These are phyloP conservation scores for Lepidurus apus DNA, from an alignment of 1,140 invertebrate species.

Conservation along the genomic window DNA sequence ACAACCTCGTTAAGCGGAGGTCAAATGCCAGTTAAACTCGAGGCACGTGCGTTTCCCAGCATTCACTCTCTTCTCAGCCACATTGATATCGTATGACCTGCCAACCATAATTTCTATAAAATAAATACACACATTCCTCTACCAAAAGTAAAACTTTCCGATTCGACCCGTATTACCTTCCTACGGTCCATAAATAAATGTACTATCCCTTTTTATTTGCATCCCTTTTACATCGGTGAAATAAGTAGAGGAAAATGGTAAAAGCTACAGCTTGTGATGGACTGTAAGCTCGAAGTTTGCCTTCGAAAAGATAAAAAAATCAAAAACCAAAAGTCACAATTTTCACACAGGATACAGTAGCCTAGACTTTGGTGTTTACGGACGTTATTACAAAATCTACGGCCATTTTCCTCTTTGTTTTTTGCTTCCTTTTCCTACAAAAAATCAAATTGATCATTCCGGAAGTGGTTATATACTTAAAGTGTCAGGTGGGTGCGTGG, in stretches of 20 bases:
- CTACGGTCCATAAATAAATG: too few relatives aligned
- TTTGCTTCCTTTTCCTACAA: neutral
- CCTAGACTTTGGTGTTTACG: neutral
- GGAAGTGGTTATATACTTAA: constrained; percentile 12
- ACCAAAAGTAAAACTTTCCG: too few relatives aligned
- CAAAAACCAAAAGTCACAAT: neutral
- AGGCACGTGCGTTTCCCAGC: neutral
- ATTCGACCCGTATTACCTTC: too few relatives aligned
- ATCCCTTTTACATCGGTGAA: too few relatives aligned
- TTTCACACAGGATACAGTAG: neutral
- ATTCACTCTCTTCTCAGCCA: neutral
- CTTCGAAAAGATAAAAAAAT: neutral
- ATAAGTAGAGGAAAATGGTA: neutral
- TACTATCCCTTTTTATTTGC: too few relatives aligned
- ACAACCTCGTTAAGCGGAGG: constrained; percentile 1
- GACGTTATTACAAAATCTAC: neutral
- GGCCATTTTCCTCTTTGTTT: neutral
- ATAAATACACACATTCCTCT: neutral
- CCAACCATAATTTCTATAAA: neutral
- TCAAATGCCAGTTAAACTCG: neutral
- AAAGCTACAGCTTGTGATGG: too few relatives aligned
- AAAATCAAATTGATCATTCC: neutral
- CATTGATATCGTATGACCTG: neutral
- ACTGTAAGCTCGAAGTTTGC: too few relatives aligned
- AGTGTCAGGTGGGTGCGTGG: neutral